Conservation (phyloP, 2,797 vertebrate species). For the Chrysocyon brachyurus region DNA sequence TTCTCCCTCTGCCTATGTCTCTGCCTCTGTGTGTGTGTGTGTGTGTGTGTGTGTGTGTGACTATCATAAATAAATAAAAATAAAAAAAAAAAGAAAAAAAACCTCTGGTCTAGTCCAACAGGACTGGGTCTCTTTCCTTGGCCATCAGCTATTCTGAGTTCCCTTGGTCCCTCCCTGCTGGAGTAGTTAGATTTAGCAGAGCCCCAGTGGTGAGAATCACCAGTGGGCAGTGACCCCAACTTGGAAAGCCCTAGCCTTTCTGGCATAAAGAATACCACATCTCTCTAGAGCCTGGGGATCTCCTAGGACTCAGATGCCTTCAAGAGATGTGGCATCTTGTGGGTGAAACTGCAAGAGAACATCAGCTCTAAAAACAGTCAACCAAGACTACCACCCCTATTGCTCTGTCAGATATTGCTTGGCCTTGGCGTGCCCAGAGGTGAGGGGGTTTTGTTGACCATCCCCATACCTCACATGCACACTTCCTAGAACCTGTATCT, state of each 20-base stretch:
- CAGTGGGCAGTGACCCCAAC: not conserved
- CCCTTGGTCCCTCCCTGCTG: not conserved
- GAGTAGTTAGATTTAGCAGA: not conserved
- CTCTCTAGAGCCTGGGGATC: not conserved
- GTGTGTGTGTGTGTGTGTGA: no score
- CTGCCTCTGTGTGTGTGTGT: no score
- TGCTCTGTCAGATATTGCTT: not conserved
- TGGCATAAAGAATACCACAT: not conserved
- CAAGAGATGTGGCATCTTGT: not conserved
- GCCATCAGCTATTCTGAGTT: not conserved
- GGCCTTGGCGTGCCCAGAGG: not conserved
- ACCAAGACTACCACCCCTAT: not conserved
- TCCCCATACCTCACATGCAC: not conserved
- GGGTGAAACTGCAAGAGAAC: not conserved
- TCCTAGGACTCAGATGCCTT: not conserved
- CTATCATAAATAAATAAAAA: no score
- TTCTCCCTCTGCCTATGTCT: no score
- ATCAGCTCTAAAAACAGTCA: not conserved
- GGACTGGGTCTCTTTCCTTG: constrained; percentile 16
- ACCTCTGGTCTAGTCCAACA: not conserved
- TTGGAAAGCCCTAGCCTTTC: constrained; percentile 13
- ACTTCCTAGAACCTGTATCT: not conserved
- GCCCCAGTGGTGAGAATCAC: not conserved
- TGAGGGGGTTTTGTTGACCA: not conserved
- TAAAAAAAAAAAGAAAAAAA: not conserved